Base-by-base conservation (phyloP, 2,797 vertebrate genomes). In the Sandelia bainsii region DNA sequence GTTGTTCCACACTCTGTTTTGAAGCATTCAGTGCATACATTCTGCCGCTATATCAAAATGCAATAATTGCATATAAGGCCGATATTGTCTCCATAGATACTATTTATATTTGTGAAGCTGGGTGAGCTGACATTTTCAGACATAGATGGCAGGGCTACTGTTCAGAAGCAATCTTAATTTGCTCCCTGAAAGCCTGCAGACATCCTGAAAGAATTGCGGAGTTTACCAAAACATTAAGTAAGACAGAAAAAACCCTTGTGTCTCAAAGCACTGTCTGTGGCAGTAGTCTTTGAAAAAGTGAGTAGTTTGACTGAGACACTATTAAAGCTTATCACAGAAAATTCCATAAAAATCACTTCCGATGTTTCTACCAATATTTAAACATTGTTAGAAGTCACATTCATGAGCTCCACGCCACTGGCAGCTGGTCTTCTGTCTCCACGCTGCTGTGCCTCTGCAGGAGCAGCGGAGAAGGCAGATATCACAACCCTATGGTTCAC, bases 111-210 rank as follows among this genome's bases (percentile, higher is more conserved):
- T 27, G 25, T 8, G 19, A 34, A 53, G 39, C 44, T 37, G 45
- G 29, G 11, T 53, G 17, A 45, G 27, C 52, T 62, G 46, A 54
- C 27, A 50, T 58, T 17, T 32, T 40, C 54, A 22, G 46, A 72
- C 63, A 37, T 60, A 46, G 32, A 49, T 40, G n/a, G 6, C 27
- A 58, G 34, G 25, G 29, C 22, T 57, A 22, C 20, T 32, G 8
- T 54, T 72, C 39, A 13, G 57, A 75, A 75, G 67, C 62, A 54
- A 74, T 65, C 59, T 69, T 40, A 48, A 84, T 75, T 69, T 77
- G 37, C 61, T 19, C 50, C 61, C 56, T 69, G 66, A 74, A 77
- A 72, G 71, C 52, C 52, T 12, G n/a, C 52, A 29, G 72, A 65
- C 39, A 62, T 51, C 20, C 29, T 53, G 58, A 80, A 69, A 63